Evolutionary conservation across 2,797 vertebrate genomes (phyloP), one percentile per base, ranked within the genome.

Genomic region (Danio aesculapii): DNA sequence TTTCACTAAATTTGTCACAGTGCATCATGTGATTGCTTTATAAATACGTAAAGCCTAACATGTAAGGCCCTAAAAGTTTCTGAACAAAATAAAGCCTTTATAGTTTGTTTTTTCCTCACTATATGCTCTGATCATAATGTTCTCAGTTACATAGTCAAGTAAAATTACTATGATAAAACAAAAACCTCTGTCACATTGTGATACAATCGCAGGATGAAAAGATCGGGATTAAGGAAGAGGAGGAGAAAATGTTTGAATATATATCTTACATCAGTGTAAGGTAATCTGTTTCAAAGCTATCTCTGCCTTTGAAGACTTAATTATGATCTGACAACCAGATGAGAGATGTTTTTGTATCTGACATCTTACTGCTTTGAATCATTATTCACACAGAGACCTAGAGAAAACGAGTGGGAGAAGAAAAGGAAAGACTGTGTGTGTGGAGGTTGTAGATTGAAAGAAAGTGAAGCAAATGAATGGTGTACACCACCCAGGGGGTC

Each of bases 401-500:
- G 46, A 66, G 53, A 58, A 39, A 68, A 21, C 12, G 61, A 68
- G 74, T 57, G 47, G 41, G 17, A 68, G 76, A 67, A 62, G 55
- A 73, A 55, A 78, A 49, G 53, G 49, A 69, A 52, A 77, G 16
- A 75, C 66, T 10, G 39, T 55, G 43, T 71, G 5, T 71, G 52
- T 30, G 30, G 52, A 75, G 77, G 61, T 50, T 76, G 55, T 55
- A 75, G 71, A 75, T 72, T 47, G 52, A 72, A 75, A 74, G 71
- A 81, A 81, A 80, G 75, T 30, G n/a, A 72, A 61, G 50, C 50
- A 43, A 79, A 52, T 57, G 52, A 53, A 68, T 83, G 76, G 64
- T 78, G 69, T 68, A 75, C 59, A 81, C 77, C 84, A 67, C 85
- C 79, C 74, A 83, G 74, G 74, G 85, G 70, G 75, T 84, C 78